Evolutionary conservation across 2,797 vertebrate species (phyloP), one percentile per base, ranked within the genome.

Genomic region (Discoglossus pictus): DNA sequence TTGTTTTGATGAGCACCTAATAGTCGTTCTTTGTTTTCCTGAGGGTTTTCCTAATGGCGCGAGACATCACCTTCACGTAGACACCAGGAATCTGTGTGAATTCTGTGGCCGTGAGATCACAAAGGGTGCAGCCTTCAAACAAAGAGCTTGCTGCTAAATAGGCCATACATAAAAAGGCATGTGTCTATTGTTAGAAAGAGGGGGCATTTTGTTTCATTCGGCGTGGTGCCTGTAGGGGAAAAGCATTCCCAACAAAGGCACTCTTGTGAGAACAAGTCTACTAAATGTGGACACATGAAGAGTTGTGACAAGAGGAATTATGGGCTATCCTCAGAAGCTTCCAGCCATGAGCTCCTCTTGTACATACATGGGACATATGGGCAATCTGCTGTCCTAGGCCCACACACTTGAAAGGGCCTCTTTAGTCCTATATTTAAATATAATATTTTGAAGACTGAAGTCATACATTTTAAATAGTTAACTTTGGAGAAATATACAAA

Each of bases 141-240:
- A 70, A 61, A 70, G 68, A 50, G n/a, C 43, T 42, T 58, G 34
- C 11, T 31, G 53, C 21, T 71, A 58, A 64, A 59, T 71, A 58
- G 60, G 52, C 35, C 60, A 64, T 43, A 55, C 52, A 71, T 64
- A 58, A 64, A 66, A 64, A 71, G 61, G 64, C 60, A 64, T 58
- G 64, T 56, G 52, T 40, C 59, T 70, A 63, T 70, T 71, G 61
- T 71, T 71, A 56, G 20, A 21, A 36, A 58, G 39, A 58, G 42
- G 61, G 27, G 68, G 12, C 31, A 51, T 35, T 34, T 64, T 55
- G 25, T 56, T 64, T 71, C 61, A 71, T 47, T 25, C 24, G 17
- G 58, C 43, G 68, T 59, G 61, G 61, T 71, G 68, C 68, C 68
- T 71, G 60, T 58, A 71, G 68, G 68, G 60, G 61, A 63, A 53